phyloP scores from a whole-genome alignment of 1,140 invertebrate genomes.

The Xylocopa sonorina region DNA sequence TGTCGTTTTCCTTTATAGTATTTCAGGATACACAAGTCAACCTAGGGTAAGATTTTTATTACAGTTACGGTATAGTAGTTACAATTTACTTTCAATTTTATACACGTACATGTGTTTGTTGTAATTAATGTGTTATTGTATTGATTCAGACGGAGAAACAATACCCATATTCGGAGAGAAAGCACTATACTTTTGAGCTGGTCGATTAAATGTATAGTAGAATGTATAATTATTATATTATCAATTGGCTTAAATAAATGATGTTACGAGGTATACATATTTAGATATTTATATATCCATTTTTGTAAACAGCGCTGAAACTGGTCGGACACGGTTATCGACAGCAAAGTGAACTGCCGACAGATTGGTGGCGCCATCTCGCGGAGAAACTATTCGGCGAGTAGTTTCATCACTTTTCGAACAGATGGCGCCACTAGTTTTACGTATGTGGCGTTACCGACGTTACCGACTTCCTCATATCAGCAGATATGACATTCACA shows the following conservation, averaged over 20 bases:
- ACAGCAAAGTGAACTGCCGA: no score
- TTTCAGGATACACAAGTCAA: background rate
- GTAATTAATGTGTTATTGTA: background rate
- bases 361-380: no score
- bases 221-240: background rate
- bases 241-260: constrained; percentile 5
- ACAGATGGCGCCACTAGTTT: no score
- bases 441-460: no score
- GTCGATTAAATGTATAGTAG: background rate
- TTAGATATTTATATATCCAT: no score
- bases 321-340: no score
- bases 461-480: no score
- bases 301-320: no score
- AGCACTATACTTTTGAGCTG: constrained; percentile 61
- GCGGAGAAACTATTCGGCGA: no score
- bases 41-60: constrained; percentile 2
- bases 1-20: accelerated
- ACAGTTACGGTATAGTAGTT: background rate
- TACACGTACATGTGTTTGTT: no score
- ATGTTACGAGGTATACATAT: background rate
- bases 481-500: no score
- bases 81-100: background rate
- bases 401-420: no score
- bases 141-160: constrained; percentile 53
- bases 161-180: constrained; percentile 16